Conservation (phyloP, 2,797 vertebrate genomes). For the Typhlichthys subterraneus region DNA sequence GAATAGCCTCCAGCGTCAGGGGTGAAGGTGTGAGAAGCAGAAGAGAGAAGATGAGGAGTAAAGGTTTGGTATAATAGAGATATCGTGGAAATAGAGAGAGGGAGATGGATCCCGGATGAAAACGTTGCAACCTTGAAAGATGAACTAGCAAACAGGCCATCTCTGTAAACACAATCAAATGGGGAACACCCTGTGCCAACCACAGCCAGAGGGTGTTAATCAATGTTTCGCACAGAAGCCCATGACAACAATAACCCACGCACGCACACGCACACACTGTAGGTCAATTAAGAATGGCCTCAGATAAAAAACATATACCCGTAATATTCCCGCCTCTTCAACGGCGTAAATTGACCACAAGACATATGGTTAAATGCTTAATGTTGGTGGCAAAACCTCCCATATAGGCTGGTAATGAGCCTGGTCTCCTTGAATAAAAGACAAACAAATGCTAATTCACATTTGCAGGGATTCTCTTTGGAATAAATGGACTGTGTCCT, state of each 20-base stretch:
- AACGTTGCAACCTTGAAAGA: slow-evolving; percentile 30
- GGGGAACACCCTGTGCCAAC: slow-evolving; percentile 18
- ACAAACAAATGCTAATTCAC: slow-evolving; percentile 45
- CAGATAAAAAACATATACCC: slow-evolving; percentile 33
- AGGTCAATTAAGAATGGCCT: slow-evolving; percentile 41
- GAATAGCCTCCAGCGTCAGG: not conserved
- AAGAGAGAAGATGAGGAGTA: not conserved
- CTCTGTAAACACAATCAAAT: slow-evolving; percentile 5
- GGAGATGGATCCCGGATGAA: slow-evolving; percentile 10
- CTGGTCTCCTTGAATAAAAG: slow-evolving; percentile 25
- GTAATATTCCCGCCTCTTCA: slow-evolving; percentile 25
- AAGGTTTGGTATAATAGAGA: not conserved
- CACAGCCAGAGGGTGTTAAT: slow-evolving; percentile 32
- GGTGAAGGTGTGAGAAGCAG: not conserved
- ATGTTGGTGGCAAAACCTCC: slow-evolving; percentile 24
- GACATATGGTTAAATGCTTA: slow-evolving; percentile 38
- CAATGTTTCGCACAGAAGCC: slow-evolving; percentile 31
- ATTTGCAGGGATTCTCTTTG: slow-evolving; percentile 35
- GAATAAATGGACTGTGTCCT: slow-evolving; percentile 45
- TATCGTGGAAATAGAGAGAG: not conserved
- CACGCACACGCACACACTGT: not conserved
- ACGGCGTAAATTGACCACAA: slow-evolving; percentile 21
- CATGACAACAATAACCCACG: slow-evolving; percentile 36
- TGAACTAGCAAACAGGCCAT: slow-evolving; percentile 16
- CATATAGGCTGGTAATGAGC: slow-evolving; percentile 30